Base-by-base conservation (phyloP, 2,888 invertebrate species). In the Leucoptera coffeella region DNA sequence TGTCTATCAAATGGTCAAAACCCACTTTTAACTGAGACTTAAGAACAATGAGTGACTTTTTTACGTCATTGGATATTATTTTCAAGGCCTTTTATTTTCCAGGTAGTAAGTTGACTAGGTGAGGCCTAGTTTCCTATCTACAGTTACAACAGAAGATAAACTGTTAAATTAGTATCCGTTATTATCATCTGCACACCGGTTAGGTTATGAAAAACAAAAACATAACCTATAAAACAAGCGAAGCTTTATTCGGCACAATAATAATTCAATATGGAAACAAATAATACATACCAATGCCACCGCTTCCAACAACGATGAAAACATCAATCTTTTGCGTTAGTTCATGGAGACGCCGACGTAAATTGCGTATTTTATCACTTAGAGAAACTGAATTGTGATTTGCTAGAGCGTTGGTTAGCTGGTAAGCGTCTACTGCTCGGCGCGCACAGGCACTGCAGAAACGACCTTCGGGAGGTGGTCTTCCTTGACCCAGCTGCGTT, bases 291-390 rank as follows among this genome's bases (percentile, higher is more conserved):
- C 0, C 45, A 43, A 23, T 55, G 54, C 32, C 67, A 67, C 12
- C 37, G 17, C 55, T 56, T 0, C 64, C 65, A 21, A 67, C 65
- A 14, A 67, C 67, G 17, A 67, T 65, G 37, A 64, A 67, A 12
- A 69, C 67, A 29, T 67, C 65, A 12, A 69, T 62, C 39, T 64
- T 64, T 40, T 65, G 61, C 0, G 67, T 65, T 15, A 67, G 37
- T 34, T 65, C 64, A 26, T 62, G 55, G 5, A 67, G 36, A 23
- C 55, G 51, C 8, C 52, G 43, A 4, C 67, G 45, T 14, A 67
- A 34, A 1, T 61, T 55, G 3, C 60, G 45, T 14, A 67, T 64
- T 39, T 65, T 65, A 29, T 67, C 65, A 24, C 62, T 59, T 5
- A 67, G 50, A 0, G 65, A 59, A 0, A 60, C 56, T 0, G 44